These are phyloP conservation scores for Fundulus diaphanus DNA, from an alignment of 2,797 vertebrate species.

Conservation along the genomic window DNA sequence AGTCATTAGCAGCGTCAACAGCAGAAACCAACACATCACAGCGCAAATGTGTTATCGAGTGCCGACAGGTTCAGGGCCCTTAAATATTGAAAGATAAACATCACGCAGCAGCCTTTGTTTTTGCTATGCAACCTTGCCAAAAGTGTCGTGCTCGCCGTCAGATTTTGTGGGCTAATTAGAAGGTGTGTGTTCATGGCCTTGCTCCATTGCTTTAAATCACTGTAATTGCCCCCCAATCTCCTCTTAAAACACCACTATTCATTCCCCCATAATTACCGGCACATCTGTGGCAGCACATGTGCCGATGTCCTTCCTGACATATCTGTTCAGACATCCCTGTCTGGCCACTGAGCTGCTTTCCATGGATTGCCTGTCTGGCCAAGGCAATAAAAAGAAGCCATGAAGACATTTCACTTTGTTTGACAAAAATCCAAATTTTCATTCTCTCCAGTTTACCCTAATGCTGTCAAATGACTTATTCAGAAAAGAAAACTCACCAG, in stretches of 20 bases:
- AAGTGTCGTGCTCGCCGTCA: constrained; percentile 49
- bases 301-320: constrained; percentile 67
- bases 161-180: constrained; percentile 70
- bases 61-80: constrained; percentile 53
- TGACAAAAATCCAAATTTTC: constrained; percentile 27
- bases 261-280: constrained; percentile 77
- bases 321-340: constrained; percentile 26
- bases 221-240: constrained; percentile 77
- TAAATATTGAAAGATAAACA: constrained; percentile 69
- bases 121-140: constrained; percentile 62
- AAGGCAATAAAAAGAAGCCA: not conserved
- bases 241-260: constrained; percentile 77
- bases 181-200: constrained; percentile 60
- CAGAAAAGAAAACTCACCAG: constrained; percentile 24
- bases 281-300: constrained; percentile 72
- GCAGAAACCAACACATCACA: constrained; percentile 48
- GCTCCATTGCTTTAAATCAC: constrained; percentile 75
- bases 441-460: constrained; percentile 3
- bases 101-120: constrained; percentile 50
- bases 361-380: constrained; percentile 13
- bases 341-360: constrained; percentile 24
- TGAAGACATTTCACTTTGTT: constrained; percentile 21
- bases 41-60: constrained; percentile 27
- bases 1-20: constrained; percentile 71
- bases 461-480: constrained; percentile 40